Percentiles rank a stretch among this genome's conserved stretches.
Evolutionary conservation across 2,888 invertebrate genomes (phyloP).

Genomic region (Danaus chrysippus): DNA sequence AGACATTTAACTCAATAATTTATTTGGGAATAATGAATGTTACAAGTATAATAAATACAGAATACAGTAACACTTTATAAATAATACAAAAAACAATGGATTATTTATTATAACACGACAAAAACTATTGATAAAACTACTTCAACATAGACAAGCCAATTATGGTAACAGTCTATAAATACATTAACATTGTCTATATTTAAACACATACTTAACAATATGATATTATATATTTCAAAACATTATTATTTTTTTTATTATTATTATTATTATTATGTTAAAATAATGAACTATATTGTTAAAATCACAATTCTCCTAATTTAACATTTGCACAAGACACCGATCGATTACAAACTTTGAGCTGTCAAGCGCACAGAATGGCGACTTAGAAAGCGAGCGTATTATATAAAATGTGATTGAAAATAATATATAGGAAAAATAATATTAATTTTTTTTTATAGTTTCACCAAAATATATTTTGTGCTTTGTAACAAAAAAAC

Average conservation of each 20-base stretch:
- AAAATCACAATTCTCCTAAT: conserved; percentile 77
- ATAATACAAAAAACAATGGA: conserved; percentile 27
- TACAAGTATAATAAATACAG: conserved; percentile 65
- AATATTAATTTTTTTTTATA: conserved; percentile 37
- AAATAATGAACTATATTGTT: conserved; percentile 72
- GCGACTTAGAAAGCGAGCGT: conserved; percentile 43
- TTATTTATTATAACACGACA: conserved; percentile 32
- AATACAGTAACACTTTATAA: conserved; percentile 56
- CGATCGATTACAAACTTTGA: conserved; percentile 46
- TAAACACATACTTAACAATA: conserved; percentile 68
- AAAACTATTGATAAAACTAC: conserved; percentile 28
- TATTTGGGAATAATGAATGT: conserved; percentile 74
- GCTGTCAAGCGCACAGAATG: conserved; percentile 43
- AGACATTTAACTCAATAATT: conserved; percentile 66
- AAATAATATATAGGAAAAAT: conserved; percentile 21
- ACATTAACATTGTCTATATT: conserved; percentile 59
- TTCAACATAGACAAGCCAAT: conserved; percentile 31
- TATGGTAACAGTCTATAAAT: conserved; percentile 48
- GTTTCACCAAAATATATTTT: conserved; percentile 62
- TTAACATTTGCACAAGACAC: conserved; percentile 72
- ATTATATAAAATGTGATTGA: conserved; percentile 12
- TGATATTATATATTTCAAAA: conserved; percentile 71
- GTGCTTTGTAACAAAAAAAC: conserved; percentile 36
- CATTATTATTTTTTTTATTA: conserved; percentile 59
- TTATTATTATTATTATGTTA: too few relatives aligned